Evolutionary conservation across 2,888 invertebrate species (phyloP).

Genomic region (Lepidochrysops patricia): DNA sequence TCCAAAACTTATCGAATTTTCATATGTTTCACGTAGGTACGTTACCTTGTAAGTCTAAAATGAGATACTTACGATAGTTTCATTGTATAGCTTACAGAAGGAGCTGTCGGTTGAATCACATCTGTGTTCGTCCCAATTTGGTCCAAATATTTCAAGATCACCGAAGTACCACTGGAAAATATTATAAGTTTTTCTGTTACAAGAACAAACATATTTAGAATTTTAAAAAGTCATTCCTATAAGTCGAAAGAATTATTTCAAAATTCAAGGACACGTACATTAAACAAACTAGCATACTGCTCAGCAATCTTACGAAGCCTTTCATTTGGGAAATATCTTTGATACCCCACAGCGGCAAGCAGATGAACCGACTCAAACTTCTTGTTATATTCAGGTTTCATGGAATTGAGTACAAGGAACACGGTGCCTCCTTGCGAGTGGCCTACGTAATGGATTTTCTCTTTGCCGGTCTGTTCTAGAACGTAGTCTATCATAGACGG

Average conservation of each 20-base stretch:
- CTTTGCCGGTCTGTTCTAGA: conserved; percentile 34
- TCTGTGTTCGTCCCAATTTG: conserved; percentile 12
- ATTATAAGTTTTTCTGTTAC: neutral
- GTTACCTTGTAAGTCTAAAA: too few relatives aligned
- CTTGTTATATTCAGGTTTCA: conserved; percentile 44
- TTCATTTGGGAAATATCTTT: conserved; percentile 37
- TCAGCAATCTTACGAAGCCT: too few relatives aligned
- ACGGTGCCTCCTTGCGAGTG: conserved; percentile 55
- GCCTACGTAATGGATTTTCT: conserved; percentile 49
- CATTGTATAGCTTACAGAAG: too few relatives aligned
- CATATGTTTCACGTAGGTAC: too few relatives aligned
- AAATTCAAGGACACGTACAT: too few relatives aligned
- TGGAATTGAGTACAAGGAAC: conserved; percentile 40
- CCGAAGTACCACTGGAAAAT: neutral
- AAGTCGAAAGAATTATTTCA: too few relatives aligned
- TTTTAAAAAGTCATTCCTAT: too few relatives aligned
- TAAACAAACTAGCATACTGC: too few relatives aligned
- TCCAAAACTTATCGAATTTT: too few relatives aligned
- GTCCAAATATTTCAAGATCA: conserved; percentile 14
- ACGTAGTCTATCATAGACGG: conserved; percentile 49
- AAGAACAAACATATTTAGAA: too few relatives aligned
- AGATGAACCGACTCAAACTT: conserved; percentile 46
- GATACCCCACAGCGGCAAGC: conserved; percentile 46
- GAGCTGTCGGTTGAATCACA: too few relatives aligned
- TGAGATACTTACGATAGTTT: too few relatives aligned